A percentile compares a stretch with the other conserved stretches of the same genome.
Evolutionary conservation across 1,140 invertebrate genomes (phyloP).

Genomic region (Diorhabda carinulata): DNA sequence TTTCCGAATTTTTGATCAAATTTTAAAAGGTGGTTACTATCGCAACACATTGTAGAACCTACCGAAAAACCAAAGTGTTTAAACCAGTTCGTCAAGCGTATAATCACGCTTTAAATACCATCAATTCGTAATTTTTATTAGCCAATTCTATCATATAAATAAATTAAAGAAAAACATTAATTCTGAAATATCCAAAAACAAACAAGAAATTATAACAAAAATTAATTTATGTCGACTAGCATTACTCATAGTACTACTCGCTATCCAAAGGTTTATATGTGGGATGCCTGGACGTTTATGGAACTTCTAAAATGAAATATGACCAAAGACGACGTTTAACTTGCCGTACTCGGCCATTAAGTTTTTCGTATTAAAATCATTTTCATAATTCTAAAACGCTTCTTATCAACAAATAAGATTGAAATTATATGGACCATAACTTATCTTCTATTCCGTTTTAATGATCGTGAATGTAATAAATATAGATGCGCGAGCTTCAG

Average conservation of each 20-base stretch:
- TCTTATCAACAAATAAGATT: constrained; percentile 10
- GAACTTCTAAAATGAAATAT: constrained; percentile 4
- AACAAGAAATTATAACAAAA: neutral
- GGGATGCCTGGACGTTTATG: constrained; percentile 4
- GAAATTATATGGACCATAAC: constrained; percentile 7
- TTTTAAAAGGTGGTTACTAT: too few relatives aligned
- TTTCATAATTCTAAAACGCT: constrained; percentile 7
- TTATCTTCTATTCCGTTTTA: neutral
- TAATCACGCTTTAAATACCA: too few relatives aligned
- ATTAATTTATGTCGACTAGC: neutral
- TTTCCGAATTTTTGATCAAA: too few relatives aligned
- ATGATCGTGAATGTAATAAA: neutral
- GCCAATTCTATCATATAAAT: too few relatives aligned
- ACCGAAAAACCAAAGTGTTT: too few relatives aligned
- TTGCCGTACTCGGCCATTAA: neutral
- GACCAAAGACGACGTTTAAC: constrained; percentile 3
- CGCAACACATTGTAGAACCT: too few relatives aligned
- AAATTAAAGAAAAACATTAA: too few relatives aligned
- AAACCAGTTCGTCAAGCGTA: too few relatives aligned
- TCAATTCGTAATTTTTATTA: too few relatives aligned
- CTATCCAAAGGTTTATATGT: neutral
- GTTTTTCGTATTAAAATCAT: constrained; percentile 9
- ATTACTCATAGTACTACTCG: neutral
- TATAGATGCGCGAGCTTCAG: neutral
- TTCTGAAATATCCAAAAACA: neutral